Evolutionary conservation across 1,140 invertebrate genomes (phyloP).

Genomic region (Trypoxylus dichotomus): DNA sequence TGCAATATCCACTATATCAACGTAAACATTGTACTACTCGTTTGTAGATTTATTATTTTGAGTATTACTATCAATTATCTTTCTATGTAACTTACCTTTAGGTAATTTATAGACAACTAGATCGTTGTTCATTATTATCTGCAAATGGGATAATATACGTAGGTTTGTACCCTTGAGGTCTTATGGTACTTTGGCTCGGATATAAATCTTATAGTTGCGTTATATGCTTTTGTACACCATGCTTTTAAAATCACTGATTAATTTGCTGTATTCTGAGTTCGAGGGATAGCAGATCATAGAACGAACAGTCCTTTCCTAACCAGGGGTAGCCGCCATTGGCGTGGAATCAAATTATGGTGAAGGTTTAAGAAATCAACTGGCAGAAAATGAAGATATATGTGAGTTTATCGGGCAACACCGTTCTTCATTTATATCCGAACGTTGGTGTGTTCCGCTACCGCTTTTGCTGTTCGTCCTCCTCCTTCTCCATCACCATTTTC

Average conservation of each 20-base stretch:
- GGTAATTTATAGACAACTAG: no score
- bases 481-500: not conserved
- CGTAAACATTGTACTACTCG: no score
- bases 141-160: no score
- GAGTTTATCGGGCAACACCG: slow-evolving; percentile 8
- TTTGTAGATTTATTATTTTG: no score
- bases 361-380: slow-evolving; percentile 29
- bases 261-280: not conserved
- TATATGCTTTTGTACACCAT: no score
- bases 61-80: no score
- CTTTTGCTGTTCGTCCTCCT: not conserved
- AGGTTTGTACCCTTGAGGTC: no score
- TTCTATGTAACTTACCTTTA: no score
- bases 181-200: no score
- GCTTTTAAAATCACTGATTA: not conserved
- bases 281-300: not conserved
- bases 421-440: slow-evolving; percentile 21
- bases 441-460: not conserved
- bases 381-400: slow-evolving; percentile 30
- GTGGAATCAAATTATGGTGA: slow-evolving; percentile 17
- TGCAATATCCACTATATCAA: no score
- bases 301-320: not conserved
- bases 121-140: no score
- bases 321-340: not conserved
- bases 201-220: no score